Percentiles rank a stretch among this genome's conserved stretches.
phyloP scores from a whole-genome alignment of 2,888 invertebrate genomes.

The Molorchus minor region DNA sequence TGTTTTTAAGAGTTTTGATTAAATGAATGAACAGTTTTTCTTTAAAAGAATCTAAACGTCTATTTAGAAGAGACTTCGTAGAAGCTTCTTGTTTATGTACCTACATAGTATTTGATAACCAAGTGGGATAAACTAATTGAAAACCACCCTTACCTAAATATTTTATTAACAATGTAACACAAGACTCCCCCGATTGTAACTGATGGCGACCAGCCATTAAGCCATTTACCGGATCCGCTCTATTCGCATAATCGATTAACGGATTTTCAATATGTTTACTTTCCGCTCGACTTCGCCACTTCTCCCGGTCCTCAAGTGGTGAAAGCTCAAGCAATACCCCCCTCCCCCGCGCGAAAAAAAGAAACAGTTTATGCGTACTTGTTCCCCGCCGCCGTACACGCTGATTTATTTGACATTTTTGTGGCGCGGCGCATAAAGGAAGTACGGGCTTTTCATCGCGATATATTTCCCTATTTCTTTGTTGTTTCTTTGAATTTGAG shows the following conservation, averaged over 20 bases:
- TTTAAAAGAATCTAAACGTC: no score
- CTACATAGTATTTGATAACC: no score
- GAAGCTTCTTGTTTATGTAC: no score
- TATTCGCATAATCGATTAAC: constrained; percentile 9
- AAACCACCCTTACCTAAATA: no score
- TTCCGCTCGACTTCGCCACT: constrained; percentile 1
- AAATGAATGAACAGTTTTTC: no score
- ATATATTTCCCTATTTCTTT: constrained; percentile 54
- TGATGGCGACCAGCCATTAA: no score
- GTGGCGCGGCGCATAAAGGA: constrained; percentile 15
- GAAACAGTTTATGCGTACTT: constrained; percentile 34
- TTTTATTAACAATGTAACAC: no score
- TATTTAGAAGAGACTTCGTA: no score
- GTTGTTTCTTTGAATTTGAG: constrained; percentile 49
- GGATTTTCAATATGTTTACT: not conserved
- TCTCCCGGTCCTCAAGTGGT: constrained; percentile 3
- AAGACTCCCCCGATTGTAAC: no score
- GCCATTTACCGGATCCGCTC: not conserved
- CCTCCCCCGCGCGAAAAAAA: constrained; percentile 18
- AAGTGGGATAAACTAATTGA: no score
- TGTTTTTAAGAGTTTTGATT: no score
- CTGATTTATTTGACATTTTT: constrained; percentile 33
- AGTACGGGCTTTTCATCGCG: constrained; percentile 43
- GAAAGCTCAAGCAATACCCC: not conserved
- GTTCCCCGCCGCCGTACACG: constrained; percentile 12